Percentiles rank a stretch among this genome's conserved stretches.
phyloP scores from a whole-genome alignment of 2,113 vertebrate species.

The Ciconia maguari region DNA sequence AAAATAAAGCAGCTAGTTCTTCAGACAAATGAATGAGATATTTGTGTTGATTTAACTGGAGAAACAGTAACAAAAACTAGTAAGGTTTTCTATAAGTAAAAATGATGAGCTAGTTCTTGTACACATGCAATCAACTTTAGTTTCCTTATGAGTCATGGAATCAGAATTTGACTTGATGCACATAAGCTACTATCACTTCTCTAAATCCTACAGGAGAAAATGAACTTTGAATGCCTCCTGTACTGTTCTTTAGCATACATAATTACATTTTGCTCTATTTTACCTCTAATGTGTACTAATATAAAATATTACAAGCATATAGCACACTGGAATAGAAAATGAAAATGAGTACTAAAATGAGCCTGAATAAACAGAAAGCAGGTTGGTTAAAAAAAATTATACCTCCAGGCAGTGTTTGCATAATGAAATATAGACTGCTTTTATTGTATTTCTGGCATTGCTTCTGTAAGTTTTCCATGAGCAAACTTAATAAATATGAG shows the following conservation, averaged over 20 bases:
- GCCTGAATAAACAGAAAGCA: not conserved
- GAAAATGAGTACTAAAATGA: not conserved
- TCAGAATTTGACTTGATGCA: not conserved
- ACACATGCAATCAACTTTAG: not conserved
- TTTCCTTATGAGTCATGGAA: not conserved
- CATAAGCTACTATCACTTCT: not conserved
- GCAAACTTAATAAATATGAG: not conserved
- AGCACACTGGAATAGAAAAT: not conserved
- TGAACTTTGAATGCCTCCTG: not conserved
- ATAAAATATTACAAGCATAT: not conserved
- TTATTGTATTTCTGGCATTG: not conserved
- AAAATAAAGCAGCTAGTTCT: slow-evolving; percentile 13
- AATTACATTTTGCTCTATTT: not conserved
- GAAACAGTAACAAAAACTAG: not conserved
- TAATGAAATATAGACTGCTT: not conserved
- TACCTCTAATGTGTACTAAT: not conserved
- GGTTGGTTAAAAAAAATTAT: accelerated
- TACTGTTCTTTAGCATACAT: not conserved
- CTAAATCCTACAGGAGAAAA: not conserved
- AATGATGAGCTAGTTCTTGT: not conserved
- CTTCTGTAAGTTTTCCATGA: not conserved
- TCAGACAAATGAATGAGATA: not conserved
- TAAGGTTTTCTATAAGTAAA: not conserved
- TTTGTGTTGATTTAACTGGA: not conserved
- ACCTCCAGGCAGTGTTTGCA: not conserved